These are phyloP conservation scores for Meteorus sp. DNA, from an alignment of 1,140 invertebrate genomes.

Conservation along the genomic window DNA sequence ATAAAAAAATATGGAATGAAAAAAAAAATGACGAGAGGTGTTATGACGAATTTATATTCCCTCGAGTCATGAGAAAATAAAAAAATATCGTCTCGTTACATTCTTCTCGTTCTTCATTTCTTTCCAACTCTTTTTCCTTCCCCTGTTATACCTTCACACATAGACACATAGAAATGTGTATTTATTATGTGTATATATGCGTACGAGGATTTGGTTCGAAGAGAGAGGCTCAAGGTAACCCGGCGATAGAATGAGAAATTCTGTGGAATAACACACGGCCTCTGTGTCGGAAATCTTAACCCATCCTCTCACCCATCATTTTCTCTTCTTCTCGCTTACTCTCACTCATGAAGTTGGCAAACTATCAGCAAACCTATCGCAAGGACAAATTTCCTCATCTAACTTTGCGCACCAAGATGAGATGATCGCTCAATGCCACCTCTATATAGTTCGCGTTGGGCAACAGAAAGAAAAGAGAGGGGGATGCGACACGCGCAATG, in stretches of 20 bases:
- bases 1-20: too few species aligned
- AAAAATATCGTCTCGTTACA: neutral
- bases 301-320: conserved; percentile 27
- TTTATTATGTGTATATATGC: too few species aligned
- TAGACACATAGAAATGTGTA: too few species aligned
- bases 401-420: conserved; percentile 57
- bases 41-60: neutral
- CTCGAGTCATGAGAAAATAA: neutral
- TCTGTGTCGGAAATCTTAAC: conserved; percentile 10
- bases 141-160: neutral
- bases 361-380: conserved; percentile 55
- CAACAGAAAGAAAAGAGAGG: too few species aligned
- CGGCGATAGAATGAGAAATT: neutral
- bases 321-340: conserved; percentile 29
- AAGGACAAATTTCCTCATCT: conserved; percentile 59
- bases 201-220: too few species aligned
- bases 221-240: neutral
- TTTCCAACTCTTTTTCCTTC: neutral
- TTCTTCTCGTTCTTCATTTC: neutral
- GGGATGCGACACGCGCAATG: neutral
- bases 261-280: neutral
- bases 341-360: conserved; percentile 44
- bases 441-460: conserved; percentile 4
- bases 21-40: too few species aligned
- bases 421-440: conserved; percentile 56